These are phyloP conservation scores for Phaethon lepturus DNA, from an alignment of 2,113 vertebrate genomes.

Conservation along the genomic window DNA sequence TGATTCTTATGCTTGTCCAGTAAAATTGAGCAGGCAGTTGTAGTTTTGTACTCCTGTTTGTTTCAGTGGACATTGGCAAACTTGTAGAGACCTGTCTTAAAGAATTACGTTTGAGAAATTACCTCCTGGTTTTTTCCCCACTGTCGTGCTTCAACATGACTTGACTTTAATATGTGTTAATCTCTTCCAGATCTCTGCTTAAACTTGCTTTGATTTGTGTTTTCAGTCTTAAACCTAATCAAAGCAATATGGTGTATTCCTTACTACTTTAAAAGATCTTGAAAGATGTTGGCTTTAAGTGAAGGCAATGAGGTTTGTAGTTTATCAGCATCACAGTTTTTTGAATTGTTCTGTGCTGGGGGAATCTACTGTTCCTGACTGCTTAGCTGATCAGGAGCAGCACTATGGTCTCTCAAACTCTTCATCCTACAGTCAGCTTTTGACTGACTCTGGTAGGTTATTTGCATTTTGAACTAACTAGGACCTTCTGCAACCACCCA, in stretches of 20 bases:
- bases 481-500: not conserved
- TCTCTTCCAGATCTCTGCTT: constrained; percentile 40
- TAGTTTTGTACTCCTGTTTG: not conserved
- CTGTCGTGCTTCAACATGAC: not conserved
- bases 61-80: not conserved
- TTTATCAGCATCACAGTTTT: not conserved
- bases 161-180: constrained; percentile 10
- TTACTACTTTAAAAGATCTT: not conserved
- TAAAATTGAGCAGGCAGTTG: not conserved
- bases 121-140: not conserved
- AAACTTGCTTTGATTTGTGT: constrained; percentile 44
- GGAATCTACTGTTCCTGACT: not conserved
- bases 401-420: not conserved
- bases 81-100: constrained; percentile 1
- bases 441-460: not conserved
- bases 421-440: not conserved
- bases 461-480: constrained; percentile 23
- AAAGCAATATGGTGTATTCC: not conserved
- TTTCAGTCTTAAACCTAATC: constrained; percentile 19
- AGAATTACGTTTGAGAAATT: not conserved
- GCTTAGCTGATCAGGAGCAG: not conserved
- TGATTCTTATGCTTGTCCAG: not conserved
- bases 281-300: not conserved
- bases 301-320: not conserved
- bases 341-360: not conserved